These are phyloP conservation scores for Cydia splendana DNA, from an alignment of 1,140 invertebrate species.

Conservation along the genomic window DNA sequence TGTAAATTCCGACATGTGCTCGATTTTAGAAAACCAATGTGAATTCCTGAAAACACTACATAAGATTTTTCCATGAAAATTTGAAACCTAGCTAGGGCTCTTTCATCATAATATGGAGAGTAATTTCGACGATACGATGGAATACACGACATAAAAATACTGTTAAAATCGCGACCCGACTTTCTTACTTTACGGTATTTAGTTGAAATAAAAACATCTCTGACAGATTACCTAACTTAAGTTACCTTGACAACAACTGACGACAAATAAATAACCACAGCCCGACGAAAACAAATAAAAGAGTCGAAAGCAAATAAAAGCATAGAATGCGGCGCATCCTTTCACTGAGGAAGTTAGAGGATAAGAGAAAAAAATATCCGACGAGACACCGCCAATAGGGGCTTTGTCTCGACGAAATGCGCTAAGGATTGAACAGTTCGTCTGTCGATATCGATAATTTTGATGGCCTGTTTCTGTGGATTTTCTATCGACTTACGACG, in stretches of 20 bases:
- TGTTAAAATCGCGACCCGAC: neutral
- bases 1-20: too few species aligned
- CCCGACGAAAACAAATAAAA: constrained; percentile 32
- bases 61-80: too few species aligned
- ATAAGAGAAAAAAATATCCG: constrained; percentile 57
- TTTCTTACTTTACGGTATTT: neutral
- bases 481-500: neutral
- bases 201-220: neutral
- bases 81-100: too few species aligned
- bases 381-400: constrained; percentile 66
- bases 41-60: too few species aligned
- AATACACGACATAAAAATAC: too few species aligned
- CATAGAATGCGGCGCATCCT: constrained; percentile 66
- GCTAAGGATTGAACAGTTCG: constrained; percentile 47
- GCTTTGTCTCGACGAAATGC: constrained; percentile 53
- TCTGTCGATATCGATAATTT: constrained; percentile 23
- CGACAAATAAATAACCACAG: constrained; percentile 8
- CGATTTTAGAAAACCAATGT: too few species aligned
- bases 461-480: neutral
- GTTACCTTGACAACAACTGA: constrained; percentile 16
- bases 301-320: constrained; percentile 58
- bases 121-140: too few species aligned
- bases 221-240: constrained; percentile 10
- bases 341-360: constrained; percentile 61
- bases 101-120: too few species aligned